Base-by-base conservation (phyloP, 2,113 vertebrate species). In the Progne subis region DNA sequence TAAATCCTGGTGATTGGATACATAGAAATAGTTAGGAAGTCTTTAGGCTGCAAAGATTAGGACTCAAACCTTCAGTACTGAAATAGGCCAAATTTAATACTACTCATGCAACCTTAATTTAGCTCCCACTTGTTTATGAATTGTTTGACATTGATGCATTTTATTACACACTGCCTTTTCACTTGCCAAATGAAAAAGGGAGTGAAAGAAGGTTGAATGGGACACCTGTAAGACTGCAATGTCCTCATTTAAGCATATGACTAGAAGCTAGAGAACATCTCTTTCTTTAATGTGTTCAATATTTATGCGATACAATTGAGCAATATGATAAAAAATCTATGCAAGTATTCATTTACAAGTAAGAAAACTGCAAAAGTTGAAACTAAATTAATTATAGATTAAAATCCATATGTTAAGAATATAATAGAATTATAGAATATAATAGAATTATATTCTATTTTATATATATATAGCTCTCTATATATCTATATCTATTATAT, bases 21-120 rank as follows among this genome's bases (percentile, higher is more conserved):
- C 4, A 71, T 76, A 76, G 63, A 93, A 86, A 52, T 61, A 89
- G 76, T 90, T 77, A 59, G 49, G 67, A 85, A 43, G 29, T 87
- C 53, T 79, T 94, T 55, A 87, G 69, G 50, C 60, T 79, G 61
- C 19, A 65, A 49, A 91, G 81, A 82, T 89, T 89, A 89, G 78
- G 84, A 79, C 11, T 92, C 25, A 49, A 67, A 65, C 55, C 41
- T 91, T 75, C 32, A n/a, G 28, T 37, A 78, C 60, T 52, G 69
- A 90, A 91, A 80, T 55, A 97, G 82, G 34, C 74, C 57, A 69
- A 67, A 87, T 94, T 91, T 90, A 82, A 28, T 80, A 64, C 39
- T 77, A 69, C 50, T 41, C 67, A 7, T 71, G 53, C 39, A 84
- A 41, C 65, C 72, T 93, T 83, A 65, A 68, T 90, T 83, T 83